Base-by-base conservation (phyloP, 2,888 invertebrate genomes). In the Mythimna vitellina region DNA sequence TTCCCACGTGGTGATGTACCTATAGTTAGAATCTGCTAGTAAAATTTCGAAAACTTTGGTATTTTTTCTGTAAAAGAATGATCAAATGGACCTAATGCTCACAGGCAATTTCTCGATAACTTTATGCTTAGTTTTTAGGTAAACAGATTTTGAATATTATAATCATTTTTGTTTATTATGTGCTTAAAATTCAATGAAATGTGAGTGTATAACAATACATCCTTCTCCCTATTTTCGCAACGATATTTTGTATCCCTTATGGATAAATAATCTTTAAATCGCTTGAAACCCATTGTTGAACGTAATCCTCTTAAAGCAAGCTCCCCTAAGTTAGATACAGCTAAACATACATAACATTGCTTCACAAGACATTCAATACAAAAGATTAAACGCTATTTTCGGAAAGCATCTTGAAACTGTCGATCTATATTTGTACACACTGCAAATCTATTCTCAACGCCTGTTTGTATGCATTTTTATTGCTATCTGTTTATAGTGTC, bases 251-350 rank as follows among this genome's bases (percentile, higher is more conserved):
- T 54, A 22, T 61, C 76, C 35, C 46, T 53, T 60, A 60, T 22
- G 65, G 51, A 65, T 51, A 32, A 58, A 42, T 65, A 73, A 73
- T 76, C 67, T 65, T 67, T 58, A 65, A 62, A 63, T 72, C 56
- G 20, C 12, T 46, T 25, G 54, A 62, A 70, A 51, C 32, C 63
- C 62, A 78, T 80, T 74, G 74, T 80, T 64, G 60, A 29, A 22
- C 54, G 38, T 78, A 80, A 82, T 80, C 83, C 81, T 46, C 64
- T 67, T 56, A 73, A 80, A 66, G 68, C 56, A 51, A 70, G 67
- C 67, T 61, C 53, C 61, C 29, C 25, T 80, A 70, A 78, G 73
- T 62, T 35, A 70, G 54, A 70, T 73, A 64, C 51, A 68, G 62
- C 56, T 58, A 70, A 12, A 66, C 46, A 35, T 29, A 65, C 6